Conservation (phyloP, 2,797 vertebrate genomes). For the Ctenochaetus hawaiiensis region DNA sequence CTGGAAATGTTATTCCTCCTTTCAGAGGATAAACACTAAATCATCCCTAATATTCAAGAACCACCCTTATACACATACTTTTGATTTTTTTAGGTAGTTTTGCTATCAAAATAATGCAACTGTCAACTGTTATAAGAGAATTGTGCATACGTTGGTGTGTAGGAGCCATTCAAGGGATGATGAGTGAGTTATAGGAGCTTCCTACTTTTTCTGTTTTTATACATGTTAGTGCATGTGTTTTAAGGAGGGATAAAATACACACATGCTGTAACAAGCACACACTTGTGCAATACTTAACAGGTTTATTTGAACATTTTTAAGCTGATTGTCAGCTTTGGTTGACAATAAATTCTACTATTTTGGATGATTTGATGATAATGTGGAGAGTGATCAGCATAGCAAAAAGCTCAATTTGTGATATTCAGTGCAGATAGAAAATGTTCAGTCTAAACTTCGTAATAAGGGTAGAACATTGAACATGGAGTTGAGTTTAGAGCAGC, state of each 20-base stretch:
- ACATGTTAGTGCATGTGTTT: neutral
- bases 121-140: no score
- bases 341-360: neutral
- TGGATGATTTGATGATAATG: neutral
- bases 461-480: conserved; percentile 7
- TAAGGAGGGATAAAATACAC: neutral
- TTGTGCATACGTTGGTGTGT: neutral
- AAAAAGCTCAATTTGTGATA: no score
- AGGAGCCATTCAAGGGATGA: neutral
- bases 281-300: neutral
- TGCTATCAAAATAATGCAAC: neutral
- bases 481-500: conserved; percentile 59
- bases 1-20: conserved; percentile 13
- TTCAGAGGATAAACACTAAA: neutral
- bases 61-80: neutral
- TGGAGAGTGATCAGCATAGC: neutral
- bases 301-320: neutral
- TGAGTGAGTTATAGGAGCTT: neutral
- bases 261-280: neutral
- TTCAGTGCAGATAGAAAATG: no score
- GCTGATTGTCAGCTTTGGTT: neutral
- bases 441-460: no score
- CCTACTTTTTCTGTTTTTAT: neutral
- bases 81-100: neutral
- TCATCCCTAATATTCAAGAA: neutral